Base-by-base conservation (phyloP, 1,140 invertebrate species). In the Brachionus rotundiformis region DNA sequence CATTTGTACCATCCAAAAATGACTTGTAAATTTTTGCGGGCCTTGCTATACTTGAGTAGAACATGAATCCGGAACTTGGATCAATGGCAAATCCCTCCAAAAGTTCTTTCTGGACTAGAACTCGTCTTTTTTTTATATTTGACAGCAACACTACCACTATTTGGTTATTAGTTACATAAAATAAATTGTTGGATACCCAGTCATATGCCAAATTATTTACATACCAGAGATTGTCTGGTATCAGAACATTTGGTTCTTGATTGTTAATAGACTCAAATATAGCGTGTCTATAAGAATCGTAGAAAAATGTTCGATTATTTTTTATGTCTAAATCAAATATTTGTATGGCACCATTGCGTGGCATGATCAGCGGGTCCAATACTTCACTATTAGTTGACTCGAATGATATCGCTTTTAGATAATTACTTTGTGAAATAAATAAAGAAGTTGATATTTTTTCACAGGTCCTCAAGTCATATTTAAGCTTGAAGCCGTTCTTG, bases 141-240 rank as follows among this genome's bases (percentile, higher is more conserved):
- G 85, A 82, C 0, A 88, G 79, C 71, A 86, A 94, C 0, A 98
- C 88, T 0, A 98, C 96, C 85, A 97, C 97, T 0, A 99, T 87
- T 88, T 96, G 95, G 8, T 95, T 91, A 7, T 94, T 97, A 85
- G 98, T 96, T 63, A 98, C 97, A 87, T 98, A 99, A 87, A 98
- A 99, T 0, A 99, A 90, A 86, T 98, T 98, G 85, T 98, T 96
- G 0, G 95, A 93, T 0, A 93, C 93, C 96, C 96, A 98, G 86
- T 99, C 97, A 0, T 98, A 93, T 1, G 95, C 95, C 41, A 99
- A 89, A 33, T 49, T 77, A 11, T 49, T 33, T 0, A 77, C 75
- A 33, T 23, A 33, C 25, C 6, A 31, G 8, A 77, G 13, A 59
- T 77, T 77, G 10, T 77, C 23, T 36, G 49, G 44, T 36, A 77